These are phyloP conservation scores for Tenthredo scrophulariae DNA, from an alignment of 2,888 invertebrate genomes.

Conservation along the genomic window DNA sequence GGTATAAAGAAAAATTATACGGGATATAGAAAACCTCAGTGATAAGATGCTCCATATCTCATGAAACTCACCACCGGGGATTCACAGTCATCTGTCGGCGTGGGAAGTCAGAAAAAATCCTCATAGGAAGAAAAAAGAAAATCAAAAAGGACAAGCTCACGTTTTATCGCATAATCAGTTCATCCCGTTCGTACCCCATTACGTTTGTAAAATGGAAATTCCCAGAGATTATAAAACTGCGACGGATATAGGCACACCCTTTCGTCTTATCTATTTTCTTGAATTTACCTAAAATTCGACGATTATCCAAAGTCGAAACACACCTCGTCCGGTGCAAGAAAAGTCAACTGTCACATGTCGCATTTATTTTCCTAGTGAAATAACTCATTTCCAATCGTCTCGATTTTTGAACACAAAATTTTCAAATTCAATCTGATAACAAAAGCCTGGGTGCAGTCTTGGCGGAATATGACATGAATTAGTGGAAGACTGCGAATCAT, in stretches of 20 bases:
- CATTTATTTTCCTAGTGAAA: not conserved
- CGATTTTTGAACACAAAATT: not conserved
- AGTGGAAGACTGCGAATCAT: not conserved
- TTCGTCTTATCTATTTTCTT: not conserved
- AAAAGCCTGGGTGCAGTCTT: too few species aligned
- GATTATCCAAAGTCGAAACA: not conserved
- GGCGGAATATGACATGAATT: too few species aligned
- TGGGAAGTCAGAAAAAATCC: not conserved
- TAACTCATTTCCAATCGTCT: too few species aligned
- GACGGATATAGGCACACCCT: not conserved
- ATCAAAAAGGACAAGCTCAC: not conserved
- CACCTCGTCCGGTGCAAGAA: not conserved
- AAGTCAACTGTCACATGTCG: not conserved
- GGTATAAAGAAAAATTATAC: not conserved
- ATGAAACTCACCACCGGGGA: not conserved
- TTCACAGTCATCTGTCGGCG: not conserved
- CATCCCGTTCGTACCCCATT: not conserved
- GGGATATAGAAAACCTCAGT: not conserved
- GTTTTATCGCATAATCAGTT: not conserved
- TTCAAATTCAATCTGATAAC: not conserved
- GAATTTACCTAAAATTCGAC: not conserved
- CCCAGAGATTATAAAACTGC: not conserved
- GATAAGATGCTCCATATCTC: not conserved
- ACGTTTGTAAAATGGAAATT: not conserved
- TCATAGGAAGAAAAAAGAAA: not conserved